Base-by-base conservation (phyloP, 2,797 vertebrate species). In the Coregonus sp. region DNA sequence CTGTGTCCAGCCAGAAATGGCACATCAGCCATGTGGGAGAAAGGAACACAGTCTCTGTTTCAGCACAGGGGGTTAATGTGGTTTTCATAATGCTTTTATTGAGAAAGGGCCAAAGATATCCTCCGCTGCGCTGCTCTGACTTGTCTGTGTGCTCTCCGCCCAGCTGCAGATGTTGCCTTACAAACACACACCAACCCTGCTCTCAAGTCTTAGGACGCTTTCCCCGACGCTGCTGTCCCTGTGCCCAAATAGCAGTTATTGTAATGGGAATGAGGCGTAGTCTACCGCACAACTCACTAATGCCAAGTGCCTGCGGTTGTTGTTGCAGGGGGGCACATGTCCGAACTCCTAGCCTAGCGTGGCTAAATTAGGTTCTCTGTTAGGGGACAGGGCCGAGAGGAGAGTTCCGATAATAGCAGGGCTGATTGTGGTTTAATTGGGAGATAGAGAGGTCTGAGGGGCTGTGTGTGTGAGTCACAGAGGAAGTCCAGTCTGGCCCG, bases 1-100 rank as follows among this genome's bases (percentile, higher is more conserved):
- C 52, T 54, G 4, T 15, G 52, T 54, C 52, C 52, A 18, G 52
- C 1, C 52, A 18, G 4, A 54, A 54, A 16, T 5, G 16, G 52
- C 15, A 54, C 52, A 54, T 73, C 0, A 75, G 25, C 25, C 25
- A 25, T 25, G 25, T 25, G 25, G 25, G 65, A 37, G 4, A 54
- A 15, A 54, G 4, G 4, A 52, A 14, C 51, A 0, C 51, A 14
- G 3, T 52, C 15, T 52, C 12, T 52, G 12, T 52, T 25, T 31
- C 11, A 47, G 40, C 40, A 47, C 40, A 47, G 20, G 25, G n/a
- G 11, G 7, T 29, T n/a, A 16, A 25, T 75, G 67, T 37, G 84
- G 82, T 87, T 88, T 88, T 87, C 72, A 73, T 77, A 87, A 77
- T 83, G 79, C 80, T 86, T 88, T 79, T 84, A 78, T 83, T 81